Evolutionary conservation across 2,113 vertebrate genomes (phyloP).

Genomic region (Hemibagrus wyckioides): DNA sequence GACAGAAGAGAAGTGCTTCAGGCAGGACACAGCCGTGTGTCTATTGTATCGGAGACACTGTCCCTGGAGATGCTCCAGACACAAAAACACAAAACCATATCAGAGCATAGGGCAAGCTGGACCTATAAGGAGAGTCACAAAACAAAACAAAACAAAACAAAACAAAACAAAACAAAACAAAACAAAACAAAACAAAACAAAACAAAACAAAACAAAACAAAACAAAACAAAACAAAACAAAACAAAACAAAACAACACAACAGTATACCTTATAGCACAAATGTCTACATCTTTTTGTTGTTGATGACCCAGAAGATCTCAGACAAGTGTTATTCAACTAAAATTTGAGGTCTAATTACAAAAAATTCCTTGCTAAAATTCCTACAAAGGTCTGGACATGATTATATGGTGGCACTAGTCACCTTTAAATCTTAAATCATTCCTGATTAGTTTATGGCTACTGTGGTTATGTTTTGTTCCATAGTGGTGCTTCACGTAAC

Average conservation of each 20-base stretch:
- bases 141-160: too few species aligned
- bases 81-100: conserved; percentile 44
- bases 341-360: neutral
- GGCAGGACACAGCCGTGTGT: conserved; percentile 39
- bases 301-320: neutral
- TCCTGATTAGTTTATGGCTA: neutral
- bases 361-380: neutral
- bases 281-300: neutral
- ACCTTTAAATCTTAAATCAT: neutral
- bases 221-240: too few species aligned
- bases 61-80: conserved; percentile 40
- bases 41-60: conserved; percentile 45
- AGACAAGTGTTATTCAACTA: neutral
- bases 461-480: neutral
- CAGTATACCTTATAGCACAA: neutral
- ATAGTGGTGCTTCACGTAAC: neutral
- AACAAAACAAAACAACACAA: too few species aligned
- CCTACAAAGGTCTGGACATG: neutral
- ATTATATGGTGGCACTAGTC: neutral
- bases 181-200: too few species aligned
- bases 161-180: too few species aligned
- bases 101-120: conserved; percentile 7
- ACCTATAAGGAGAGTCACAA: neutral
- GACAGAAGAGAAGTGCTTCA: conserved; percentile 22
- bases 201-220: too few species aligned